Percentiles rank a stretch among this genome's conserved stretches.
These are phyloP conservation scores for Calyptommatus sinebrachiatus DNA, from an alignment of 2,113 vertebrate species.

Conservation along the genomic window DNA sequence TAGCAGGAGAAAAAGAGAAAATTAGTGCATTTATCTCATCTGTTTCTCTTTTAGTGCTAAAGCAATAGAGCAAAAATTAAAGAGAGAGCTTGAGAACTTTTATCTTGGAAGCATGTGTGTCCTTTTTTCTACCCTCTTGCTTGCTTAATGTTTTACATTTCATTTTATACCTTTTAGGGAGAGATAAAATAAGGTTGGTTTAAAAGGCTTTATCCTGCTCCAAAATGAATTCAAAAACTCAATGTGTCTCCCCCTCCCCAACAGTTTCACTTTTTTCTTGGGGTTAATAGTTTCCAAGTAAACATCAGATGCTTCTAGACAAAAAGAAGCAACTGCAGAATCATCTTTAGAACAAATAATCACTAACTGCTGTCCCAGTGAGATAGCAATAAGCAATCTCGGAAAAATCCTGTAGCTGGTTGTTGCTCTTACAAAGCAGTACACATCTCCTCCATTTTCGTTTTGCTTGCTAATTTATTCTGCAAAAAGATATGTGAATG, in stretches of 20 bases:
- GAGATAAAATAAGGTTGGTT: slow-evolving; percentile 23
- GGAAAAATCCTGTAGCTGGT: no score
- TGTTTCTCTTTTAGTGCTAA: slow-evolving; percentile 28
- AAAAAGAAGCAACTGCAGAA: no score
- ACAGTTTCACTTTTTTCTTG: no score
- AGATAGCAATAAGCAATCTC: no score
- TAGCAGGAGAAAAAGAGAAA: slow-evolving; percentile 42
- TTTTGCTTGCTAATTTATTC: no score
- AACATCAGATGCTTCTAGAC: no score
- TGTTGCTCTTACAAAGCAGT: no score
- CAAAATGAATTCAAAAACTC: not conserved
- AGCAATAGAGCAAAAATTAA: slow-evolving; percentile 45
- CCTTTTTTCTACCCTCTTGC: not conserved
- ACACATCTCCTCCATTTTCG: no score
- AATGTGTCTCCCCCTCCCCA: not conserved
- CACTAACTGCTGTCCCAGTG: no score
- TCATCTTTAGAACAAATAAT: no score
- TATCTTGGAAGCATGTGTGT: slow-evolving; percentile 36
- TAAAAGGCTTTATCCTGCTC: not conserved
- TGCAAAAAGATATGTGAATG: no score
- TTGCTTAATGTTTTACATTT: slow-evolving; percentile 39
- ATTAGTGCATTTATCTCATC: slow-evolving; percentile 47
- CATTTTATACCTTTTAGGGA: slow-evolving; percentile 47
- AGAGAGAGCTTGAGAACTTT: slow-evolving; percentile 5
- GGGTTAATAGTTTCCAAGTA: no score